Evolutionary conservation across 2,888 invertebrate genomes (phyloP).

Genomic region (Noctua janthina): DNA sequence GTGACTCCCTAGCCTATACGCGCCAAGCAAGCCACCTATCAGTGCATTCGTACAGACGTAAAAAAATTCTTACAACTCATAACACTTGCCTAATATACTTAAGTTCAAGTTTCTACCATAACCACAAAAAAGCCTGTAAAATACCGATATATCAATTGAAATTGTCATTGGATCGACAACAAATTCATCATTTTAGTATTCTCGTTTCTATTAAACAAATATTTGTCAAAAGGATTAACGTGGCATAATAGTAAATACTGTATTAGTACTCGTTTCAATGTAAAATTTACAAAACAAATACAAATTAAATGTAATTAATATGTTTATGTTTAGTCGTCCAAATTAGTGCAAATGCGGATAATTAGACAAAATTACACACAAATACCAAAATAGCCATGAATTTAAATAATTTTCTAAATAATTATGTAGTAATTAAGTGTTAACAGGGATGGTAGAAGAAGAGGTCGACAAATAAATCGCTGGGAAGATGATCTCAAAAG

Average conservation of each 20-base stretch:
- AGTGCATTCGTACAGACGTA: no score
- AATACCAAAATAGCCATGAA: not conserved
- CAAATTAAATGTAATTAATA: conserved; percentile 8
- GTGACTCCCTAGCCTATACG: no score
- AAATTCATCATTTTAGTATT: not conserved
- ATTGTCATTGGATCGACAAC: not conserved
- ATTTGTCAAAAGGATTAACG: conserved; percentile 15
- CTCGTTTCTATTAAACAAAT: not conserved
- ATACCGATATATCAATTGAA: not conserved
- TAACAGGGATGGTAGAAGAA: no score
- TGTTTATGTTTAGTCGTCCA: conserved; percentile 7
- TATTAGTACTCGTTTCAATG: conserved; percentile 4
- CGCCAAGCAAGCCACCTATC: no score
- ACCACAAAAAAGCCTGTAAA: not conserved
- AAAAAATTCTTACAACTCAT: no score
- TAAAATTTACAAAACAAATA: conserved; percentile 31
- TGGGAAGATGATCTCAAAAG: no score
- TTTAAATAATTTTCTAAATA: no score
- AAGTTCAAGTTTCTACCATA: no score
- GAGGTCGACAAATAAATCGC: no score
- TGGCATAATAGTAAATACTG: conserved; percentile 19
- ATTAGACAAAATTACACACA: not conserved
- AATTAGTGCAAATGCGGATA: conserved; percentile 7
- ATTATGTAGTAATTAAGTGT: no score
- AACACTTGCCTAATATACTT: no score